Evolutionary conservation across 53 echinoderm and acorn worm species (phyloP), one percentile per base, ranked within the genome.

Genomic region (Apostichopus leukothele): DNA sequence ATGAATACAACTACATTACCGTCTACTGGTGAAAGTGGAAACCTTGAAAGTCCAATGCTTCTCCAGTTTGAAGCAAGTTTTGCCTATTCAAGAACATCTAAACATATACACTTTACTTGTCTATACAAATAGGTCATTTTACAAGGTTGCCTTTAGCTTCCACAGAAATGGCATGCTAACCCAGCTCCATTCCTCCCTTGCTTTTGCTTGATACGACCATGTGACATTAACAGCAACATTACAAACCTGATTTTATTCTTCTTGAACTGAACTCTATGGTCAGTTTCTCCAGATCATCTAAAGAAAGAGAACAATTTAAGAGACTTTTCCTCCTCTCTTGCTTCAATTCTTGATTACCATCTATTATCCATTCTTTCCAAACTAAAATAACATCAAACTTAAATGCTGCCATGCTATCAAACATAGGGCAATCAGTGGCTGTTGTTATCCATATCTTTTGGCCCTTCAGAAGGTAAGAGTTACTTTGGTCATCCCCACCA

Each of bases 291-390:
- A 81, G 20, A 25, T 81, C 81, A 5, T 81, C 22, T 14, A 81
- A 53, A 81, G 81, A 81, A 21, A 81, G 53, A 57, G 81, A 81
- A 54, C 20, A 53, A 11, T 81, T 81, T 21, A 52, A 11, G 81
- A 81, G 9, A 81, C 81, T 54, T 23, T 59, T 81, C 6, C 81
- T 81, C 18, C 21, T 81, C 7, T 81, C 81, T 6, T 14, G 5
- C 0, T n/a, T 77, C 3, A n/a, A 1, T 14, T 16, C 19, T 50
- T 19, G 9, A 21, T 9, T 27, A 9, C 9, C 8, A 9, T 81
- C 52, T 1, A 5, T 8, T 10, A 54, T 81, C 20, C 55, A 54
- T 7, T 81, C 81, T 54, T 81, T 81, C 81, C 81, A 81, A 16
- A 54, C n/a, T 18, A 81, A 81, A 54, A 59, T 21, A 57, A 81